A percentile compares a stretch with the other conserved stretches of the same genome.
phyloP scores from a whole-genome alignment of 2,888 invertebrate genomes.

The Hypsopygia costalis region DNA sequence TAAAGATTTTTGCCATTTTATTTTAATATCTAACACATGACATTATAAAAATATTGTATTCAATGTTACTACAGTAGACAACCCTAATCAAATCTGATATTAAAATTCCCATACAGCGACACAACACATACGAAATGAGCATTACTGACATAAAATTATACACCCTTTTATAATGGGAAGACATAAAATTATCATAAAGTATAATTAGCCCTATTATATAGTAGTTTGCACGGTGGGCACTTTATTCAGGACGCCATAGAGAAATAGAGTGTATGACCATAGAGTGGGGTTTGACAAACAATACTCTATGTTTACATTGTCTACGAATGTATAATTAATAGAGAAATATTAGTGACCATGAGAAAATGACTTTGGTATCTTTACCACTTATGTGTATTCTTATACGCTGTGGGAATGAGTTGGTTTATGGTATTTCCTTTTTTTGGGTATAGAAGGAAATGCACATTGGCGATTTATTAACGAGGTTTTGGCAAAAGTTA shows the following conservation, averaged over 20 bases:
- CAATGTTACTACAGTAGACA: neutral
- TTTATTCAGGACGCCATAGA: conserved; percentile 35
- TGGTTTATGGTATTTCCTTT: conserved; percentile 6
- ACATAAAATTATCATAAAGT: conserved; percentile 68
- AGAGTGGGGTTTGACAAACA: conserved; percentile 31
- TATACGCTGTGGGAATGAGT: conserved; percentile 40
- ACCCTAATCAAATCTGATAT: conserved; percentile 29
- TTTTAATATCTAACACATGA: too few species aligned
- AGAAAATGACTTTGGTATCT: conserved; percentile 54
- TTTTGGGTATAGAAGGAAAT: too few species aligned
- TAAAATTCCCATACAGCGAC: conserved; percentile 59
- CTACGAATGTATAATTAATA: conserved; percentile 76
- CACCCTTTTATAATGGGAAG: conserved; percentile 51
- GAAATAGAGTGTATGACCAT: conserved; percentile 31
- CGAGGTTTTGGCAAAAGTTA: too few species aligned
- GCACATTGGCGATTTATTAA: too few species aligned
- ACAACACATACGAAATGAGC: conserved; percentile 28
- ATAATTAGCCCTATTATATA: conserved; percentile 73
- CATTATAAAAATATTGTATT: too few species aligned
- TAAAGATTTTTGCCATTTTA: too few species aligned
- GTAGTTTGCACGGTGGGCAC: conserved; percentile 68
- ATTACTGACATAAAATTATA: conserved; percentile 44
- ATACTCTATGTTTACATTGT: conserved; percentile 72
- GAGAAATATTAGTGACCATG: conserved; percentile 67
- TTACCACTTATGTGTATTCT: too few species aligned